Conservation (phyloP, 2,888 invertebrate species). For the Pharmacophagus antenor region DNA sequence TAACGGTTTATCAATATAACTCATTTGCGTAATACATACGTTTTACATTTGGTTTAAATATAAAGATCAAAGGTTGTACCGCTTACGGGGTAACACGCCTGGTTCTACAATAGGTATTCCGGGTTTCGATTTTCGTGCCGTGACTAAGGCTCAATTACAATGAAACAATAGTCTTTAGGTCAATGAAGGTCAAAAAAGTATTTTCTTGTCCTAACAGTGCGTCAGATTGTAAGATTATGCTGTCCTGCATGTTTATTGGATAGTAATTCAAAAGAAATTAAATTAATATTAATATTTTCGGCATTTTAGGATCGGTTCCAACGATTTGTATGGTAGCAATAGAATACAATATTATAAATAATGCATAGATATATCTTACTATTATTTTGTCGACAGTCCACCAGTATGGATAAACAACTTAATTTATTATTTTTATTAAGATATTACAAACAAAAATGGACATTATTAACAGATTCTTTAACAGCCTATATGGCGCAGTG, state of each 20-base stretch:
- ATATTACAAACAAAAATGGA: too few relatives aligned
- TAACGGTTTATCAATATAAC: neutral
- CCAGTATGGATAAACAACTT: too few relatives aligned
- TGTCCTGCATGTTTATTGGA: conserved; percentile 3
- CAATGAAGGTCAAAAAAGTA: conserved; percentile 25
- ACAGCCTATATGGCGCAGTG: too few relatives aligned
- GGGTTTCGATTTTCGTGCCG: conserved; percentile 24
- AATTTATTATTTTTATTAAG: too few relatives aligned
- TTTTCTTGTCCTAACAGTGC: conserved; percentile 13
- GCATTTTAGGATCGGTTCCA: neutral
- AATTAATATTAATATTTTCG: conserved; percentile 13
- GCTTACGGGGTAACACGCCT: conserved; percentile 9
- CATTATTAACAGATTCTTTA: too few relatives aligned
- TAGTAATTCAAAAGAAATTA: conserved; percentile 18
- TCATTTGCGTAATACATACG: neutral
- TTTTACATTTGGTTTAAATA: neutral
- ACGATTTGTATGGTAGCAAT: neutral
- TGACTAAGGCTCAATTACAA: conserved; percentile 23
- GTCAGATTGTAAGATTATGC: conserved; percentile 16
- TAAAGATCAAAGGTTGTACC: neutral
- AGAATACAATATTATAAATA: neutral
- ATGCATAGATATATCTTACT: neutral
- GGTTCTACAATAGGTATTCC: conserved; percentile 20
- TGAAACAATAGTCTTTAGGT: conserved; percentile 24
- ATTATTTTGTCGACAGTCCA: neutral